Conservation (phyloP, 2,888 invertebrate species). For the Cybosia mesomella region DNA sequence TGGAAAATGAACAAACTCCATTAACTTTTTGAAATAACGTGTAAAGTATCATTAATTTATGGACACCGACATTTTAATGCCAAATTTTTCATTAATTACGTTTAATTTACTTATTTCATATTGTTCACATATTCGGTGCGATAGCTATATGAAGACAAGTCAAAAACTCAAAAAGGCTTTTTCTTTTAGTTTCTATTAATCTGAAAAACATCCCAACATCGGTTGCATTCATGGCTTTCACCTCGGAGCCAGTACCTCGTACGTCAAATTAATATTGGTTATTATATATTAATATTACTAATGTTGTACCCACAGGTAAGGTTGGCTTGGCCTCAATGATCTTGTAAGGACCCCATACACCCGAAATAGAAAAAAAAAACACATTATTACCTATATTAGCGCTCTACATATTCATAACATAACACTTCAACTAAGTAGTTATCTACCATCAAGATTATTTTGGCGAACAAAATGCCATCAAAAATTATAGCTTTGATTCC, state of each 20-base stretch:
- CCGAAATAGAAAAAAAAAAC: too few relatives aligned
- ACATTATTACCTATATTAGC: too few relatives aligned
- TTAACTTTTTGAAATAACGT: constrained; percentile 53
- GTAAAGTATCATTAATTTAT: constrained; percentile 30
- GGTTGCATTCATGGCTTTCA: too few relatives aligned
- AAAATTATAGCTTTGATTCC: constrained; percentile 43
- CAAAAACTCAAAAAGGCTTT: too few relatives aligned
- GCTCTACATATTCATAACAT: not conserved
- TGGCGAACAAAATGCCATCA: not conserved
- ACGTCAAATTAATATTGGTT: too few relatives aligned
- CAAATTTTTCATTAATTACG: not conserved
- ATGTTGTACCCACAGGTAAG: too few relatives aligned
- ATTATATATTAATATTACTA: too few relatives aligned
- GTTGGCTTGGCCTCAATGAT: not conserved
- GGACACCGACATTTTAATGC: not conserved
- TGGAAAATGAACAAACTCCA: constrained; percentile 57
- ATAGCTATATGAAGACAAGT: not conserved
- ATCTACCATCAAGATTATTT: not conserved
- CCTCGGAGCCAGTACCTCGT: too few relatives aligned
- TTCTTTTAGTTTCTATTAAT: too few relatives aligned
- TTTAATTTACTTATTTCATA: not conserved
- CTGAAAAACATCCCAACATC: too few relatives aligned
- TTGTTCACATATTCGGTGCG: not conserved
- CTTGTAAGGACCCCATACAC: not conserved
- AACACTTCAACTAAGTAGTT: too few relatives aligned